These are phyloP conservation scores for Germaria angustata DNA, from an alignment of 2,888 invertebrate genomes.

Conservation along the genomic window DNA sequence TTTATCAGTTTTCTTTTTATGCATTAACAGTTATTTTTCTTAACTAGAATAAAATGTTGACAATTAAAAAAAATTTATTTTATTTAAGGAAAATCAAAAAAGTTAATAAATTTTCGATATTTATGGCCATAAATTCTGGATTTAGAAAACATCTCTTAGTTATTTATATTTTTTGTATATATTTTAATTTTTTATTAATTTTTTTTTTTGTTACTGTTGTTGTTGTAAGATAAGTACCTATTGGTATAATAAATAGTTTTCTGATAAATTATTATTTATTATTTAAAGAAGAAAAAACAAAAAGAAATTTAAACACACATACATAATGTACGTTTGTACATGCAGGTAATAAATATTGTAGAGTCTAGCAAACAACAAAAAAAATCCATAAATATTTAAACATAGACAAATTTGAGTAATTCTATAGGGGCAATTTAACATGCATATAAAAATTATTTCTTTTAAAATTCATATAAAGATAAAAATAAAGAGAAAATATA, in stretches of 20 bases:
- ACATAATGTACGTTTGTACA: background rate
- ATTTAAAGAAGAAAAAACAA: slow-evolving; percentile 25
- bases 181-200: slow-evolving; percentile 15
- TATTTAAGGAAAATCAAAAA: slow-evolving; percentile 4
- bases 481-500: slow-evolving; percentile 53
- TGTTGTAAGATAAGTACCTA: background rate
- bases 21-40: background rate
- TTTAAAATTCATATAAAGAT: background rate
- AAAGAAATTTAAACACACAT: background rate
- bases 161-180: slow-evolving; percentile 34
- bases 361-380: background rate
- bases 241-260: slow-evolving; percentile 37
- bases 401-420: slow-evolving; percentile 4
- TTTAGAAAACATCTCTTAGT: background rate
- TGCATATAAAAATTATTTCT: slow-evolving; percentile 11
- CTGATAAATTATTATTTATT: slow-evolving; percentile 41
- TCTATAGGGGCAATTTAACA: background rate
- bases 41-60: background rate
- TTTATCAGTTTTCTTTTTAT: background rate
- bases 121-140: slow-evolving; percentile 30
- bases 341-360: slow-evolving; percentile 17
- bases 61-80: background rate
- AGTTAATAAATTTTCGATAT: slow-evolving; percentile 11
- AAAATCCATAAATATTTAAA: background rate
- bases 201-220: too few species aligned